Base-by-base conservation (phyloP, 2,888 invertebrate species). In the Troides oblongomaculatus region DNA sequence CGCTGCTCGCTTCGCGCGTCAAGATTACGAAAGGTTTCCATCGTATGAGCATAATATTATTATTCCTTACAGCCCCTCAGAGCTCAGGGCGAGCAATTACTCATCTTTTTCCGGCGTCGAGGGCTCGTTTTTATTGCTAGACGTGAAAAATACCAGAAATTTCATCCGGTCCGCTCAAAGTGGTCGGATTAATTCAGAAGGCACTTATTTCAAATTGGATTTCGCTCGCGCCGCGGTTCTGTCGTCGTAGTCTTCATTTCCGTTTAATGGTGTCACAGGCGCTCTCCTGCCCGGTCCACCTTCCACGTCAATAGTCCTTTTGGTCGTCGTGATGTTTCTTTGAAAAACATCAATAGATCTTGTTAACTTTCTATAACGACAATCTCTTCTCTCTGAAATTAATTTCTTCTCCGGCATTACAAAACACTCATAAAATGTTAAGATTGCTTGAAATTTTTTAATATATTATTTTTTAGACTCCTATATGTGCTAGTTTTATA, bases 131-230 rank as follows among this genome's bases (percentile, higher is more conserved):
- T 92, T 92, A 92, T 90, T 89, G 85, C 89, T 86, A 84, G 89
- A 90, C 88, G 90, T 92, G 92, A 90, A 92, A 92, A 92, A 91
- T 92, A 89, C 89, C 90, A 90, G 89, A 92, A 92, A 90, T 90
- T 91, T 91, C 89, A 89, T 86, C 88, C 89, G 84, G 87, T 86
- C 84, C 86, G 85, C 80, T 88, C 88, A 88, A 89, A 90, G 90
- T 89, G 89, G 87, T 86, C 79, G 90, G 91, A 92, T 92, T 92
- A 92, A 92, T 92, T 92, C 92, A 87, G 87, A 86, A 87, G 87
- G 90, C 91, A 92, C 92, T 92, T 92, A 92, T 91, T 90, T 90
- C 90, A 89, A 92, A 92, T 92, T 91, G 91, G 89, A 91, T 91
- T 92, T 89, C 85, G 82, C 82, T 87, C 83, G 79, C 81, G 81